These are phyloP conservation scores for Agrochola lychnidis DNA, from an alignment of 2,888 invertebrate genomes.

Conservation along the genomic window DNA sequence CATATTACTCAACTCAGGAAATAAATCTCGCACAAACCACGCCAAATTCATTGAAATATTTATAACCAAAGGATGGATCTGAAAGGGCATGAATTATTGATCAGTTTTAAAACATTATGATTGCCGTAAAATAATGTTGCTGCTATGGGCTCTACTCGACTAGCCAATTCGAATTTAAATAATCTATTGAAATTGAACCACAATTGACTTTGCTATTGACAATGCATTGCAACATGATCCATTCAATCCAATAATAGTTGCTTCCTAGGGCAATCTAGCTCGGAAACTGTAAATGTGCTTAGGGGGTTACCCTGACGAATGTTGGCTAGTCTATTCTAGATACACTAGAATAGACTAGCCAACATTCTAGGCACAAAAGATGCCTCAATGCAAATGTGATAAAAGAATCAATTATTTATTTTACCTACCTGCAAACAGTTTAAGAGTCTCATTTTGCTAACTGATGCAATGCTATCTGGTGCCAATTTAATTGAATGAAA, in stretches of 20 bases:
- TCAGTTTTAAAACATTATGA: slow-evolving; percentile 26
- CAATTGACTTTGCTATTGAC: background rate
- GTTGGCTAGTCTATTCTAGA: background rate
- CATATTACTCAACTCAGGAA: slow-evolving; percentile 8
- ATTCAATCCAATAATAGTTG: slow-evolving; percentile 2
- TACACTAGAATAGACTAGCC: too few relatives aligned
- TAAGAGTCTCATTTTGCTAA: background rate
- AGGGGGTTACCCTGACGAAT: background rate
- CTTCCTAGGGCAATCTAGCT: background rate
- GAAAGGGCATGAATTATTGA: slow-evolving; percentile 17
- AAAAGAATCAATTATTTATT: background rate
- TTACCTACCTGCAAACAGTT: background rate
- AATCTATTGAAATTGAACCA: slow-evolving; percentile 1
- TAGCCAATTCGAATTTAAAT: background rate
- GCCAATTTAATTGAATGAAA: background rate
- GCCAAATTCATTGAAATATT: slow-evolving; percentile 32
- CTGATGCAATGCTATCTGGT: background rate
- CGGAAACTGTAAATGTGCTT: background rate
- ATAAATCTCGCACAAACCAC: background rate
- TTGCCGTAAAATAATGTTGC: background rate
- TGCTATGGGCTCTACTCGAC: background rate
- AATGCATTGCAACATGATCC: background rate
- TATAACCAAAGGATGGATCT: background rate
- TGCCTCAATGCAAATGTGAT: background rate
- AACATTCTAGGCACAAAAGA: background rate